These are phyloP conservation scores for Oxyteleia sp. DNA, from an alignment of 2,888 invertebrate genomes.

Conservation along the genomic window DNA sequence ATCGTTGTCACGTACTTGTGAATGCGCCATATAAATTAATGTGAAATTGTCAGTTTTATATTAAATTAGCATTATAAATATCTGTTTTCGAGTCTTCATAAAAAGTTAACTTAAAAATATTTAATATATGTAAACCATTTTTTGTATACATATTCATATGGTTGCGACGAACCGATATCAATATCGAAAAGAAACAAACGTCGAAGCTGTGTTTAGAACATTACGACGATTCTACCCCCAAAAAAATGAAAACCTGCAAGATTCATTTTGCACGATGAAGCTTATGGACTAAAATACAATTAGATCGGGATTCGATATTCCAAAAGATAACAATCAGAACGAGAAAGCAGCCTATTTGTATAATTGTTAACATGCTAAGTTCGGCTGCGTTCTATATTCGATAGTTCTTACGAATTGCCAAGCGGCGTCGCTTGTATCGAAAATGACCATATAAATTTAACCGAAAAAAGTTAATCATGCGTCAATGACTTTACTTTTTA, in stretches of 20 bases:
- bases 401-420: conserved; percentile 45
- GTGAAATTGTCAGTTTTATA: too few relatives aligned
- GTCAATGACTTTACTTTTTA: conserved; percentile 26
- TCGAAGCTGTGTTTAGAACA: too few relatives aligned
- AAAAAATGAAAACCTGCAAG: conserved; percentile 21
- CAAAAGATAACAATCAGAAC: conserved; percentile 81
- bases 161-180: too few relatives aligned
- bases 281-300: conserved; percentile 79
- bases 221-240: too few relatives aligned
- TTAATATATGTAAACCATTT: too few relatives aligned
- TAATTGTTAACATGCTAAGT: conserved; percentile 71
- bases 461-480: conserved; percentile 15
- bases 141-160: too few relatives aligned
- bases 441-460: conserved; percentile 58
- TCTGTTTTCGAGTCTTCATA: too few relatives aligned
- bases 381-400: conserved; percentile 54
- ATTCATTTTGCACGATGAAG: conserved; percentile 55
- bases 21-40: too few relatives aligned
- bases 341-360: conserved; percentile 75
- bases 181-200: too few relatives aligned
- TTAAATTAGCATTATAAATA: too few relatives aligned
- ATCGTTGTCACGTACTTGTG: too few relatives aligned
- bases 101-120: too few relatives aligned
- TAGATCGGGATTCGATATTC: conserved; percentile 80
- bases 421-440: conserved; percentile 32